Evolutionary conservation across 2,888 invertebrate genomes (phyloP).

Genomic region (Conistra vaccinii): DNA sequence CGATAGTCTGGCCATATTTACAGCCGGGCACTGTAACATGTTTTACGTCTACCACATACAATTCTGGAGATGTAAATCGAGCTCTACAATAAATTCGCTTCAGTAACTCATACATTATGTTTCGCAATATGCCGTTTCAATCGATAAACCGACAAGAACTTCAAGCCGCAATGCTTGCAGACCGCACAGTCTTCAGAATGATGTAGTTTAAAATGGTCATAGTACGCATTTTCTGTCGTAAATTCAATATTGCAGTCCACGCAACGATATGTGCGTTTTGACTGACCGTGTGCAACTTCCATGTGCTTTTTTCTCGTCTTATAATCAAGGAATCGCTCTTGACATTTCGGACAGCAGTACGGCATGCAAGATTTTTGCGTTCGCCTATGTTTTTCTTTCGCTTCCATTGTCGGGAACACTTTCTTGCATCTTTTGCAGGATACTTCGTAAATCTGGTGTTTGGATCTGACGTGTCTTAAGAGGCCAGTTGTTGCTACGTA

Average conservation of each 20-base stretch:
- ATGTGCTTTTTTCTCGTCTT: constrained; percentile 81
- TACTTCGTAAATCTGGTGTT: constrained; percentile 84
- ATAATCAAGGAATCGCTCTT: constrained; percentile 83
- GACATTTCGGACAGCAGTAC: constrained; percentile 83
- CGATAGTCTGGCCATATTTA: neutral
- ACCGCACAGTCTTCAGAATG: constrained; percentile 83
- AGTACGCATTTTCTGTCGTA: constrained; percentile 79
- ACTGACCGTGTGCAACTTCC: constrained; percentile 81
- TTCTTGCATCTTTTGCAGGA: constrained; percentile 82
- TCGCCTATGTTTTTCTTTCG: constrained; percentile 82
- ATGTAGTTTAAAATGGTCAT: constrained; percentile 83
- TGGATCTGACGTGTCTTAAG: constrained; percentile 80
- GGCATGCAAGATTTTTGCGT: constrained; percentile 85
- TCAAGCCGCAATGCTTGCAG: constrained; percentile 85
- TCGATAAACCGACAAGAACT: constrained; percentile 81
- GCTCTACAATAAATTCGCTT: constrained; percentile 38
- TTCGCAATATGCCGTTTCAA: constrained; percentile 83
- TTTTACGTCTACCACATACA: neutral
- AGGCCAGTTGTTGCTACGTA: constrained; percentile 84
- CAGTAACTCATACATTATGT: constrained; percentile 70
- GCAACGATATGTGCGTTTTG: constrained; percentile 78
- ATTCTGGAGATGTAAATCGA: neutral
- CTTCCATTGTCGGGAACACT: constrained; percentile 84
- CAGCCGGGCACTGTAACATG: neutral
- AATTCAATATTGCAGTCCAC: constrained; percentile 82